Percentiles rank a stretch among this genome's conserved stretches.
Conservation (phyloP, 1,140 invertebrate genomes). For the Drosophila tani region DNA sequence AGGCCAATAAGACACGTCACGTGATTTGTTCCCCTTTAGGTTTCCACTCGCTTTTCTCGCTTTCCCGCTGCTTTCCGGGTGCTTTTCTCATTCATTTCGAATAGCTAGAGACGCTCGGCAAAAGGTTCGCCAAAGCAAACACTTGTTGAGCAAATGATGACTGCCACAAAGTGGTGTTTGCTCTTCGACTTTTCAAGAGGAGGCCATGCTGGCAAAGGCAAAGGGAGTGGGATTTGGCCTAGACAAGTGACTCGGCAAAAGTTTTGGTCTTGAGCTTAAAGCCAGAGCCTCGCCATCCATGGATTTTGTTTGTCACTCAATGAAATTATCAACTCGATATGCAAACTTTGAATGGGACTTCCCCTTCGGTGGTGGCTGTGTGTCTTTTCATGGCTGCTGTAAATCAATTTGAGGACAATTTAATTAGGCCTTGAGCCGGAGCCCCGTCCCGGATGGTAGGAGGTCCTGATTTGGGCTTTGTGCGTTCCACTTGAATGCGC, state of each 20-base stretch:
- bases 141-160: conserved; percentile 81
- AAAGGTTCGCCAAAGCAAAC: conserved; percentile 75
- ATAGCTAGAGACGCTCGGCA: too few relatives aligned
- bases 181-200: conserved; percentile 46
- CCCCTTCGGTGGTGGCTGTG: conserved; percentile 11
- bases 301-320: conserved; percentile 73
- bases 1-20: conserved; percentile 82
- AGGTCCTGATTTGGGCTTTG: conserved; percentile 67
- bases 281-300: conserved; percentile 5
- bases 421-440: conserved; percentile 54
- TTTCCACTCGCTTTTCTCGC: conserved; percentile 13
- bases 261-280: conserved; percentile 37
- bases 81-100: conserved; percentile 42
- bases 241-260: conserved; percentile 56
- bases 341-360: conserved; percentile 56
- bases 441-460: conserved; percentile 7
- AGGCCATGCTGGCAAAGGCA: too few relatives aligned
- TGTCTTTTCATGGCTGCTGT: conserved; percentile 36
- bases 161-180: conserved; percentile 80
- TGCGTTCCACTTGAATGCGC: conserved; percentile 63
- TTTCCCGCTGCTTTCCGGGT: conserved; percentile 16
- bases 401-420: conserved; percentile 74
- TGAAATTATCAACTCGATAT: conserved; percentile 77
- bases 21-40: conserved; percentile 43
- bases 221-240: conserved; percentile 6